Evolutionary conservation across 2,113 vertebrate species (phyloP).

Genomic region (Bos taurus): ARS-UCD2.0 NC_037355.1:1030001-1030500

Average conservation of each 20-base stretch:
- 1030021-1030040: neutral
- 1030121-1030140: neutral
- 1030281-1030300: neutral
- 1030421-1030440: neutral
- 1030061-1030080: neutral
- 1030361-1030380: neutral
- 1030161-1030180: neutral
- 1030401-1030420: neutral
- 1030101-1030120: neutral
- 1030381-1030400: neutral
- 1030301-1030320: neutral
- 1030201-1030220: neutral
- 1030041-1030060: neutral
- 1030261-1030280: neutral
- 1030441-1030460: neutral
- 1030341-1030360: neutral
- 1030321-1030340: neutral
- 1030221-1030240: neutral
- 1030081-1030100: neutral
- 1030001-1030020: neutral
- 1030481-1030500: neutral
- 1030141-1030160: neutral
- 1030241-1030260: neutral
- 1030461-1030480: neutral
- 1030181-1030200: neutral